Evolutionary conservation across 2,113 vertebrate genomes (phyloP).

Genomic region (Sialia sialis): DNA sequence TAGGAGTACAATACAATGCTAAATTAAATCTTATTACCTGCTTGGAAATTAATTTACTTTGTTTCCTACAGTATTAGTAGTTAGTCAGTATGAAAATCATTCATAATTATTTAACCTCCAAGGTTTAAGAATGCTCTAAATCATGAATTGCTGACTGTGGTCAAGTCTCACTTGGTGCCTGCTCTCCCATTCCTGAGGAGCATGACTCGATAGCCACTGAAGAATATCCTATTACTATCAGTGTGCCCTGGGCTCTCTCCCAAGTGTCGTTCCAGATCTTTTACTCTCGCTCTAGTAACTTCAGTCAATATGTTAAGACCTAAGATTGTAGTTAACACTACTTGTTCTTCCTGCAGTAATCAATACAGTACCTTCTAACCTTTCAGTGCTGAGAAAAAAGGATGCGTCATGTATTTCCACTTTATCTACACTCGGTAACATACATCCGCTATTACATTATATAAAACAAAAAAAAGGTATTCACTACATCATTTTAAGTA

Average conservation of each 20-base stretch:
- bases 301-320: not conserved
- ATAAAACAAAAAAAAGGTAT: not conserved
- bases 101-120: not conserved
- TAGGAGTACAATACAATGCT: not conserved
- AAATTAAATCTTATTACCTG: not conserved
- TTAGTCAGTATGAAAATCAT: not conserved
- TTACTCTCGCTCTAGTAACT: not conserved
- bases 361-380: not conserved
- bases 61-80: not conserved
- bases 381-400: not conserved
- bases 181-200: not conserved
- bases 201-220: not conserved
- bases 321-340: not conserved
- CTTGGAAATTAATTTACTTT: not conserved
- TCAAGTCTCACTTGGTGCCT: not conserved
- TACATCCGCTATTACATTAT: not conserved
- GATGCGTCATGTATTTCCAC: not conserved
- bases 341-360: not conserved
- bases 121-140: not conserved
- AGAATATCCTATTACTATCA: not conserved
- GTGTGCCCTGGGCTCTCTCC: not conserved
- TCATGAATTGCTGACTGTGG: not conserved
- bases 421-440: not conserved
- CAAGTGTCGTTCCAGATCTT: not conserved
- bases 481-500: not conserved